Evolutionary conservation across 2,113 vertebrate species (phyloP), one percentile per base, ranked within the genome.

Genomic region (Maccullochella peelii): DNA sequence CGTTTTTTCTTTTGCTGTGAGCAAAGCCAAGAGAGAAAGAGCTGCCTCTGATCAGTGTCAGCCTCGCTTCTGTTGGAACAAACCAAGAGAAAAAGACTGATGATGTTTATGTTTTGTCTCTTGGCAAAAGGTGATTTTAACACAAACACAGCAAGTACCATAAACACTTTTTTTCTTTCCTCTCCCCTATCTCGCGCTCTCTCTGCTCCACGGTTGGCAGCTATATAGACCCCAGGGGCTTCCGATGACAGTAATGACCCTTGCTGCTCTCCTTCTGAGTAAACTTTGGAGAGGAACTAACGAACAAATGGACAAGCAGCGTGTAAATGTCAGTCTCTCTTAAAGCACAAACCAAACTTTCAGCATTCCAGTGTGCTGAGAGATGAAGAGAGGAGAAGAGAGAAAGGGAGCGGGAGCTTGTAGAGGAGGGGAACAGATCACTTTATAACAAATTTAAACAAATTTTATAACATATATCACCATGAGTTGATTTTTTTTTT

Each of bases 71-170:
- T 57, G 80, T 42, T 79, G 52, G 90, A 91, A 92, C 83, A 54
- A 88, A 73, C 82, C 65, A 20, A 54, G 82, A 86, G 85, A 79
- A 81, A 23, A 78, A 90, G 89, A 93, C 80, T 66, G 84, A 90
- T 23, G 79, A 84, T 91, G 93, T 95, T 94, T 95, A 93, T 86
- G 85, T 90, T 92, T 86, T 80, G 88, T 91, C 90, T 94, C 91
- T 84, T 95, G 93, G 94, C 94, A 90, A 90, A 92, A 83, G 83
- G 85, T 84, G 68, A 79, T 70, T 66, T 83, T 87, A 94, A 93
- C 89, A 90, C 89, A 93, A 95, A 94, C 93, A 95, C 79, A 71
- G 75, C 76, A 36, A 84, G 89, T 78, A 86, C 86, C 88, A 90
- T 91, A 91, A 92, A 93, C 92, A 91, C 86, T 49, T 84, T 42